Evolutionary conservation across 2,113 vertebrate genomes (phyloP).

Genomic region (Sorex araneus): DNA sequence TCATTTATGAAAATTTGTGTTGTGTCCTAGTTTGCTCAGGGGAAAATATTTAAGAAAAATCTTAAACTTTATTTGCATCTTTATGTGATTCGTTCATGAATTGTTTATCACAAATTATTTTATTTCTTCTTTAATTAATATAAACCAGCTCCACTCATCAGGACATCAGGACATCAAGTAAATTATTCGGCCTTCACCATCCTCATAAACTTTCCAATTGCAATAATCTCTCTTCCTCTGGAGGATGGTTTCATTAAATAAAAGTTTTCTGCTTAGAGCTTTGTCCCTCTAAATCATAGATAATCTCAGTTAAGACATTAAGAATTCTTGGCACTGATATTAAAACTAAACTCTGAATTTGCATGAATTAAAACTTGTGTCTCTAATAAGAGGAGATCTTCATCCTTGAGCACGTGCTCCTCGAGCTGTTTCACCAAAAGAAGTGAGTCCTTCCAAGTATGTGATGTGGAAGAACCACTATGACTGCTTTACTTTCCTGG

Average conservation of each 20-base stretch:
- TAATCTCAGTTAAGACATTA: conserved; percentile 58
- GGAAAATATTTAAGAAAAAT: conserved; percentile 35
- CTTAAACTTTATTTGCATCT: background rate
- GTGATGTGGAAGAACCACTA: background rate
- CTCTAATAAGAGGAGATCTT: background rate
- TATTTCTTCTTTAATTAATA: conserved; percentile 29
- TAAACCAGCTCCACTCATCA: background rate
- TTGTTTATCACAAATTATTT: conserved; percentile 12
- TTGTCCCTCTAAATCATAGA: conserved; percentile 6
- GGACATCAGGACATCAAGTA: background rate
- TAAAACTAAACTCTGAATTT: conserved; percentile 29
- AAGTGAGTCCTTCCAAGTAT: background rate
- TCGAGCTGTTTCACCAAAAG: background rate
- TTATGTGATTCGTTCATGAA: background rate
- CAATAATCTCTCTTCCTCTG: background rate
- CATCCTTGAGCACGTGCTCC: background rate
- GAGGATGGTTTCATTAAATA: background rate
- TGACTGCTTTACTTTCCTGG: background rate
- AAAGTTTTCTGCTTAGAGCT: conserved; percentile 13
- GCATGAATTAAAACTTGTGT: background rate
- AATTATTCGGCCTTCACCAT: background rate
- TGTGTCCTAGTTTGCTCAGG: background rate
- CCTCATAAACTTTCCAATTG: background rate
- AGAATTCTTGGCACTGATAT: background rate
- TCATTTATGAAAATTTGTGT: background rate